phyloP scores from a whole-genome alignment of 1,140 invertebrate genomes.

The Megalopta genalis region DNA sequence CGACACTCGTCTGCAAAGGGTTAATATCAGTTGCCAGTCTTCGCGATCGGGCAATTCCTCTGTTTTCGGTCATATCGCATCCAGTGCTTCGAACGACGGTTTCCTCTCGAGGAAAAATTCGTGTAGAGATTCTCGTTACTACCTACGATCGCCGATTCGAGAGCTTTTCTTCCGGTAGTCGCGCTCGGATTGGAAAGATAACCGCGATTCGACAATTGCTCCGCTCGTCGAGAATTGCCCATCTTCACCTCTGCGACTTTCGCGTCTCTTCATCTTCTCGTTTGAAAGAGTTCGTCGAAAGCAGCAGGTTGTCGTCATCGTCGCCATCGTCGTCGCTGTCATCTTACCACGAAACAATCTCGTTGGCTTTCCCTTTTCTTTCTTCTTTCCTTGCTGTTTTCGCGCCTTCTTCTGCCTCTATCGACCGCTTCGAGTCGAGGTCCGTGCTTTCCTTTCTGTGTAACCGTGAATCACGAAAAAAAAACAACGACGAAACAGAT shows the following conservation, averaged over 20 bases:
- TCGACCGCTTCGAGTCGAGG: slow-evolving; percentile 49
- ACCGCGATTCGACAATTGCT: not conserved
- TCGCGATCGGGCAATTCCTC: too few species aligned
- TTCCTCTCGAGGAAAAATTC: too few species aligned
- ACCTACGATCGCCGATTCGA: not conserved
- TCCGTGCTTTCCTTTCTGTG: slow-evolving; percentile 69
- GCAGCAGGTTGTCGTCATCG: slow-evolving; percentile 5
- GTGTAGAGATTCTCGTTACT: not conserved
- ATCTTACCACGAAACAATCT: slow-evolving; percentile 47
- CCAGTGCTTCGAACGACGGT: not conserved
- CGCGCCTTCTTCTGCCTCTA: slow-evolving; percentile 15
- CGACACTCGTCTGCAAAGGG: too few species aligned
- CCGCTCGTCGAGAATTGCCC: slow-evolving; percentile 23
- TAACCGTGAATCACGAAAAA: slow-evolving; percentile 72
- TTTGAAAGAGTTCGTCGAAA: slow-evolving; percentile 38
- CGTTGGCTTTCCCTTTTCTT: slow-evolving; percentile 37
- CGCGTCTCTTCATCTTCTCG: slow-evolving; percentile 26
- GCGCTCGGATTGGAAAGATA: not conserved
- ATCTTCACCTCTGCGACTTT: slow-evolving; percentile 51
- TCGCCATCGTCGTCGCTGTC: too few species aligned
- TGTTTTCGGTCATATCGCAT: too few species aligned
- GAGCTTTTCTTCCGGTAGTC: not conserved
- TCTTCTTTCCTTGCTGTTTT: slow-evolving; percentile 34
- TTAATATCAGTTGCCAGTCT: too few species aligned
- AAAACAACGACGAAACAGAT: slow-evolving; percentile 62